Percentiles rank a stretch among this genome's conserved stretches.
Conservation (phyloP, 2,888 invertebrate genomes). For the Trilocha varians region DNA sequence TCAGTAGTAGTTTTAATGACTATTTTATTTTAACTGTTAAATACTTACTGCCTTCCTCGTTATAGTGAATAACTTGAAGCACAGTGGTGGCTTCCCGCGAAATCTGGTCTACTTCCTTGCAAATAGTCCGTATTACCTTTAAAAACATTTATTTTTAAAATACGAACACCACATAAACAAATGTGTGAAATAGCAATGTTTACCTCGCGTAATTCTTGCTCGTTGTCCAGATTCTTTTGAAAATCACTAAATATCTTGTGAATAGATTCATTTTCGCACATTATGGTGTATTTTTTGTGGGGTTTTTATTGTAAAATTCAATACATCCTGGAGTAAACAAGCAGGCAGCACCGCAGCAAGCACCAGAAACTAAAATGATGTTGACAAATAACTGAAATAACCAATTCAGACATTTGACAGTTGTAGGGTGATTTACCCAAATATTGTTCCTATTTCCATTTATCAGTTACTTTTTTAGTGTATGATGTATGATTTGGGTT, state of each 20-base stretch:
- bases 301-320: too few relatives aligned
- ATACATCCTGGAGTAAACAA: too few relatives aligned
- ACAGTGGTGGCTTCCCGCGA: slow-evolving; percentile 84
- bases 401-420: too few relatives aligned
- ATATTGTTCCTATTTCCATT: too few relatives aligned
- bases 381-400: too few relatives aligned
- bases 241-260: slow-evolving; percentile 73
- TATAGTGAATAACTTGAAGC: slow-evolving; percentile 88
- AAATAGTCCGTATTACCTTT: slow-evolving; percentile 78
- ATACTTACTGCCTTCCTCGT: slow-evolving; percentile 77
- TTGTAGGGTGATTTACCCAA: too few relatives aligned
- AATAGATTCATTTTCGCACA: slow-evolving; percentile 8
- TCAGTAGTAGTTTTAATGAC: not conserved
- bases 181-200: not conserved
- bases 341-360: too few relatives aligned
- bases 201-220: slow-evolving; percentile 88
- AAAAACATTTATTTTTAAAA: slow-evolving; percentile 12
- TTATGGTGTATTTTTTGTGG: not conserved
- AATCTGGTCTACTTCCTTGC: slow-evolving; percentile 84
- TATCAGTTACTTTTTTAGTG: too few relatives aligned
- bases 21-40: not conserved
- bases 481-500: too few relatives aligned
- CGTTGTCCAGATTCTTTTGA: slow-evolving; percentile 82
- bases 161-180: not conserved
- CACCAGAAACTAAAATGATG: too few relatives aligned